Percentiles rank a stretch among this genome's conserved stretches.
Conservation (phyloP, 1,140 invertebrate genomes). For the Liolophura sinensis region DNA sequence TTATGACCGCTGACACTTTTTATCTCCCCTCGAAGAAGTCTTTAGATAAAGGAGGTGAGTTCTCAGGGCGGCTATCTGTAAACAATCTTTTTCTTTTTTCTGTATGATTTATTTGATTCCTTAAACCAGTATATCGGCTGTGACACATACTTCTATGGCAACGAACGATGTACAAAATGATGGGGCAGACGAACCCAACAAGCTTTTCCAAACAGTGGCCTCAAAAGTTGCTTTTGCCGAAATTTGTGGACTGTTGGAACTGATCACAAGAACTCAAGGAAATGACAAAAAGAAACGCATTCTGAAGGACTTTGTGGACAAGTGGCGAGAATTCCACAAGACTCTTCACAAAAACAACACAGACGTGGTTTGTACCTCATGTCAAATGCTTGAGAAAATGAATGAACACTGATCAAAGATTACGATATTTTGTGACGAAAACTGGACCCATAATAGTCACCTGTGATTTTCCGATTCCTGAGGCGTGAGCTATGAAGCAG, state of each 20-base stretch:
- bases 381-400: background rate
- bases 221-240: constrained; percentile 50
- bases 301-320: constrained; percentile 62
- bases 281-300: constrained; percentile 60
- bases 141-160: too few relatives aligned
- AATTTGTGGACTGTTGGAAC: constrained; percentile 59
- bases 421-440: background rate
- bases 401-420: constrained; percentile 1
- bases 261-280: constrained; percentile 59
- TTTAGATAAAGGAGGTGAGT: too few relatives aligned
- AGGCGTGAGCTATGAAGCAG: too few relatives aligned
- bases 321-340: constrained; percentile 60
- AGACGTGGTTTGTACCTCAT: constrained; percentile 37
- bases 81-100: too few relatives aligned
- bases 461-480: background rate
- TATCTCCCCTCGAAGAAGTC: too few relatives aligned
- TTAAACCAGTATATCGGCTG: too few relatives aligned
- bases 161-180: too few relatives aligned
- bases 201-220: constrained; percentile 30
- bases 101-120: too few relatives aligned
- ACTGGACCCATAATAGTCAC: background rate
- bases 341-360: constrained; percentile 47
- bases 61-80: too few relatives aligned
- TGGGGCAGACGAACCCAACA: background rate
- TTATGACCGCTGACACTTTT: too few relatives aligned